Conservation (phyloP, 1,140 invertebrate genomes). For the Meloidogyne hapla region DNA sequence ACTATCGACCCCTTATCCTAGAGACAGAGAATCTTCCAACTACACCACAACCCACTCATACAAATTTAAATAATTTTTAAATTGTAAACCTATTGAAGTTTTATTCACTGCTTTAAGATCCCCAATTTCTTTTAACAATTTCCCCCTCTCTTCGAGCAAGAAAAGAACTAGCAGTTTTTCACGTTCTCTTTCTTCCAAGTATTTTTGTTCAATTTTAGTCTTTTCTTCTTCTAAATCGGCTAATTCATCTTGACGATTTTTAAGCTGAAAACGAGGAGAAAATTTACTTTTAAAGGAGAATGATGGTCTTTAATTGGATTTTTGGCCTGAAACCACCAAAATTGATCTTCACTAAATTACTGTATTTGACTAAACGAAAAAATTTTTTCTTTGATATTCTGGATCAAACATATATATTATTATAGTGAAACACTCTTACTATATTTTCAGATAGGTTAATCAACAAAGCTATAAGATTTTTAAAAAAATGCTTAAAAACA, state of each 20-base stretch:
- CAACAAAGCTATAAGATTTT: too few species aligned
- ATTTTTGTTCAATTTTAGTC: constrained; percentile 2
- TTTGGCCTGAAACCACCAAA: too few species aligned
- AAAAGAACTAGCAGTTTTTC: constrained; percentile 29
- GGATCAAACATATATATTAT: too few species aligned
- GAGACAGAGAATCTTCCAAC: neutral
- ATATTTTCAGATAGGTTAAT: too few species aligned
- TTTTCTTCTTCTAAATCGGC: constrained; percentile 18
- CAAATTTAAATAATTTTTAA: neutral
- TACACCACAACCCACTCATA: neutral
- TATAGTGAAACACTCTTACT: too few species aligned
- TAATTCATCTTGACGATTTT: constrained; percentile 7
- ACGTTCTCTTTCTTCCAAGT: constrained; percentile 20
- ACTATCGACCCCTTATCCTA: too few species aligned
- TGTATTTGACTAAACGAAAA: too few species aligned
- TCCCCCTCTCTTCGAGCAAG: constrained; percentile 23
- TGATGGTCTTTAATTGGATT: too few species aligned
- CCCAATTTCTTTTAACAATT: neutral
- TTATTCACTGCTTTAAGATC: neutral
- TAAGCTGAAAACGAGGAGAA: constrained; percentile 9
- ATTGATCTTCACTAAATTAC: too few species aligned
- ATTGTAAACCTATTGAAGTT: neutral
- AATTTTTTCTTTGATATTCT: too few species aligned
- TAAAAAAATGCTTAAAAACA: too few species aligned
- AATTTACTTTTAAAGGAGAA: neutral